These are phyloP conservation scores for Caenorhabditis sinica DNA, from an alignment of 2,888 invertebrate genomes.

Conservation along the genomic window DNA sequence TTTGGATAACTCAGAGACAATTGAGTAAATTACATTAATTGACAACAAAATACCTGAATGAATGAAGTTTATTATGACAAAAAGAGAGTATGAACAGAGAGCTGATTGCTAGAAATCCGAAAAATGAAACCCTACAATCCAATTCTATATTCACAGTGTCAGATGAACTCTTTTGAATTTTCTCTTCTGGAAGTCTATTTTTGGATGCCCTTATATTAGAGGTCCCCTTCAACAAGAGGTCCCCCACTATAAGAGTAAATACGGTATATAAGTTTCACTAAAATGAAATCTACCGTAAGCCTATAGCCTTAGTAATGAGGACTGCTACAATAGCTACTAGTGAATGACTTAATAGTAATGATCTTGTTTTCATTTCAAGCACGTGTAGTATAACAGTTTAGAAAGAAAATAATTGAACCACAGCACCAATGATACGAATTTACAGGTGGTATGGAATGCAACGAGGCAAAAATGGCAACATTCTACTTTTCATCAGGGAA, in stretches of 20 bases:
- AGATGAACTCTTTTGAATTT: too few species aligned
- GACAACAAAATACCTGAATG: not conserved
- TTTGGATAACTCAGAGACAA: not conserved
- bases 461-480: conserved; percentile 18
- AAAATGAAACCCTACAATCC: too few species aligned
- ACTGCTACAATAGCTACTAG: conserved; percentile 63
- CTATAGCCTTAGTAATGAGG: conserved; percentile 71
- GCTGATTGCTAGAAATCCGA: too few species aligned
- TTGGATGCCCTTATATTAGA: too few species aligned
- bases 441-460: conserved; percentile 22
- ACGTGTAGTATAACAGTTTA: conserved; percentile 1
- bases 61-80: too few species aligned
- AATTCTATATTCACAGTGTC: too few species aligned
- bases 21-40: conserved; percentile 59
- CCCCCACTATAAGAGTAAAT: too few species aligned
- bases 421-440: conserved; percentile 28
- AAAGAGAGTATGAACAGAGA: too few species aligned
- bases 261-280: too few species aligned
- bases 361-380: conserved; percentile 33
- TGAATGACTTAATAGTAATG: conserved; percentile 59
- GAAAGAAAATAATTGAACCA: conserved; percentile 17
- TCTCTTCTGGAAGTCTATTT: too few species aligned
- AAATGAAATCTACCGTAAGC: conserved; percentile 69
- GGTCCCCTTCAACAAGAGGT: too few species aligned
- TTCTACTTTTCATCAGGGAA: conserved; percentile 23